phyloP scores from a whole-genome alignment of 2,888 invertebrate genomes.

The Crocallis elinguaria region DNA sequence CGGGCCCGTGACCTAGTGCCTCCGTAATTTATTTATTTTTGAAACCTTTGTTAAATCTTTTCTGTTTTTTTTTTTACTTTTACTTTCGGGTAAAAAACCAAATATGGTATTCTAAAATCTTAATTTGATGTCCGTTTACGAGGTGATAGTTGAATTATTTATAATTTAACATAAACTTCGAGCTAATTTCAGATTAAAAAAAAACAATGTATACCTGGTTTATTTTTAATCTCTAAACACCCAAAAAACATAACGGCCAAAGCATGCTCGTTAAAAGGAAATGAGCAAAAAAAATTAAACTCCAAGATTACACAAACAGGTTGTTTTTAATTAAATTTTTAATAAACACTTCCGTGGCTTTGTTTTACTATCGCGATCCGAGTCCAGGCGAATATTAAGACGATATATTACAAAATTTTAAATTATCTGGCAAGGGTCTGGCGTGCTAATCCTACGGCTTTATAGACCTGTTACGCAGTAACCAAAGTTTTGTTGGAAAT shows the following conservation, averaged over 20 bases:
- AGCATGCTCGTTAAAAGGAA: slow-evolving; percentile 18
- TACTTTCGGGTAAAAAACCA: too few relatives aligned
- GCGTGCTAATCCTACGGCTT: slow-evolving; percentile 25
- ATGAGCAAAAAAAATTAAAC: slow-evolving; percentile 31
- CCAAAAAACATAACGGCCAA: slow-evolving; percentile 5
- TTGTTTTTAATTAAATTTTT: slow-evolving; percentile 42
- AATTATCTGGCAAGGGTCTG: slow-evolving; percentile 35
- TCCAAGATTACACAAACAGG: slow-evolving; percentile 30
- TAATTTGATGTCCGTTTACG: too few relatives aligned
- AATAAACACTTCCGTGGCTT: slow-evolving; percentile 37
- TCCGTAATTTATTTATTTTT: too few relatives aligned
- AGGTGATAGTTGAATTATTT: too few relatives aligned
- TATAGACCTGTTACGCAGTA: neutral
- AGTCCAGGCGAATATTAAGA: slow-evolving; percentile 37
- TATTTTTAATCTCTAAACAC: neutral
- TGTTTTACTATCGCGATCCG: slow-evolving; percentile 38
- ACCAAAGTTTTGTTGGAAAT: neutral
- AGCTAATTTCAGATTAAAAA: too few relatives aligned
- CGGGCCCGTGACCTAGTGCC: too few relatives aligned
- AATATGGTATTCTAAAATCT: too few relatives aligned
- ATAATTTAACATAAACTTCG: too few relatives aligned
- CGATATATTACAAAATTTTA: slow-evolving; percentile 42
- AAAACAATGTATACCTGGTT: too few relatives aligned
- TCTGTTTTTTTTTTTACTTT: too few relatives aligned
- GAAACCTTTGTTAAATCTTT: too few relatives aligned